phyloP scores from a whole-genome alignment of 2,113 vertebrate species.

The Xiphophorus hellerii region DNA sequence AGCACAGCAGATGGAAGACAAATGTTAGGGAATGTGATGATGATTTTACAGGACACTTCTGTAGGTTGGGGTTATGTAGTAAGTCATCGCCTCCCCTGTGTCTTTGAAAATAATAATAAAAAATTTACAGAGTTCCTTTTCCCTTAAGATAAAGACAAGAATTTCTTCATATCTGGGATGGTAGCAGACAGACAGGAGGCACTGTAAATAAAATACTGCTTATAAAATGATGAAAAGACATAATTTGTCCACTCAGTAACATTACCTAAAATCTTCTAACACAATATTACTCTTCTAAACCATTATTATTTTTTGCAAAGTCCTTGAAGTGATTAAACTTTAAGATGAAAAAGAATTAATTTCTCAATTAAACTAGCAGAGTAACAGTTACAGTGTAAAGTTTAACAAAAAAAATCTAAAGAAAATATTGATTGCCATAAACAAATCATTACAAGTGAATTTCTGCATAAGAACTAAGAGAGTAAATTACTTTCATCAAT shows the following conservation, averaged over 20 bases:
- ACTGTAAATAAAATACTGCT: not conserved
- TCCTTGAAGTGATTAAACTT: not conserved
- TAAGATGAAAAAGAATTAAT: not conserved
- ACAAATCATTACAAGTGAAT: no score
- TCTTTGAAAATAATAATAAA: not conserved
- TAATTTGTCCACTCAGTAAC: not conserved
- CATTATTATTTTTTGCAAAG: not conserved
- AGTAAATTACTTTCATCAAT: no score
- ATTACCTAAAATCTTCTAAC: no score
- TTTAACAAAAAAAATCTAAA: no score
- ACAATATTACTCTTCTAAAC: no score
- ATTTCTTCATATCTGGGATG: not conserved
- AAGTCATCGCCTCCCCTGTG: slow-evolving; percentile 1
- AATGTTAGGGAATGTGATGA: slow-evolving; percentile 3
- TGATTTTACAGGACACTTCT: slow-evolving; percentile 16
- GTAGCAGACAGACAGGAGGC: slow-evolving; percentile 7
- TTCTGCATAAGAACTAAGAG: no score
- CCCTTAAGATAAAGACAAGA: not conserved
- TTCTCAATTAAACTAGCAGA: not conserved
- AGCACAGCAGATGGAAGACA: slow-evolving; percentile 13
- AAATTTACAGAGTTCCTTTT: not conserved
- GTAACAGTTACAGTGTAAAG: no score
- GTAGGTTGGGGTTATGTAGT: slow-evolving; percentile 12
- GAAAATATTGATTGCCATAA: no score
- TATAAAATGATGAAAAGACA: not conserved